phyloP scores from a whole-genome alignment of 2,113 vertebrate genomes.

The Entomyzon cyanotis region DNA sequence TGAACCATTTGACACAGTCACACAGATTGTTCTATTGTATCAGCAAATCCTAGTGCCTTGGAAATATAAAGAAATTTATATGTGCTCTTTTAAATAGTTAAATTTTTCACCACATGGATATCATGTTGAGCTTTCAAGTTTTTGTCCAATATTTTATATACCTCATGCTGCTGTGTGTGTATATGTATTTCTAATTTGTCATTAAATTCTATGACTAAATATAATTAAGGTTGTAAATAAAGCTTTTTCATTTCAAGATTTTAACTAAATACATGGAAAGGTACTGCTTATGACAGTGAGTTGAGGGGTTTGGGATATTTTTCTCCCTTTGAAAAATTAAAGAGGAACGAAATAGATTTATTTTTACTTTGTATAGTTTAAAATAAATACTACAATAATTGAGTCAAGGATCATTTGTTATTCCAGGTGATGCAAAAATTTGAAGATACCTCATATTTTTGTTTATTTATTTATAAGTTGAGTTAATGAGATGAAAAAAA shows the following conservation, averaged over 20 bases:
- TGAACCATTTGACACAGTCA: not conserved
- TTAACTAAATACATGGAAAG: not conserved
- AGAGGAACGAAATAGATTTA: not conserved
- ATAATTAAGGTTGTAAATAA: not conserved
- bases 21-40: not conserved
- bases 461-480: not conserved
- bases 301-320: not conserved
- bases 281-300: not conserved
- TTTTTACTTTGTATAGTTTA: not conserved
- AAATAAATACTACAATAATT: not conserved
- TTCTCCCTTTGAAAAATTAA: not conserved
- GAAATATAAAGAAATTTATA: not conserved
- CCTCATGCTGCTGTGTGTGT: not conserved
- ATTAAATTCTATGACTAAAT: not conserved
- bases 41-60: not conserved
- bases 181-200: not conserved
- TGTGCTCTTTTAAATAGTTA: not conserved
- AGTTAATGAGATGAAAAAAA: not conserved
- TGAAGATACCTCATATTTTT: not conserved
- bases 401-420: not conserved
- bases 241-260: not conserved
- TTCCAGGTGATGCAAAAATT: not conserved
- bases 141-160: not conserved
- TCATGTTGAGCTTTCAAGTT: not conserved
- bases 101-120: not conserved